A percentile compares a stretch with the other conserved stretches of the same genome.
phyloP scores from a whole-genome alignment of 2,113 vertebrate genomes.

The Paramisgurnus dabryanus region DNA sequence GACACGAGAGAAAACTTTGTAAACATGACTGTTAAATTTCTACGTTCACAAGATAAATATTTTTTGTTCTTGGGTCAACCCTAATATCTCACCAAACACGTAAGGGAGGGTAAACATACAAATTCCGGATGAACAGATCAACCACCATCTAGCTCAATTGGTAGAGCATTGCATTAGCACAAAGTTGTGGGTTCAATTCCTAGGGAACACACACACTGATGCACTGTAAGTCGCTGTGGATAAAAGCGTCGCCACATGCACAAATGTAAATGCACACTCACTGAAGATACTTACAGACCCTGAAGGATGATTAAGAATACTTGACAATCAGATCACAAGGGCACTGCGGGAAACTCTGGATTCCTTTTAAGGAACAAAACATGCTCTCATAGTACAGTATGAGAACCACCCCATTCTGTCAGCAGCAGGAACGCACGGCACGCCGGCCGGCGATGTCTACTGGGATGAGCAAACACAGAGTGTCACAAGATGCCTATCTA shows the following conservation, averaged over 20 bases:
- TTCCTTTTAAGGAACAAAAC: constrained; percentile 25
- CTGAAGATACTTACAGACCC: constrained; percentile 19
- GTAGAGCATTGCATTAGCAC: too few species aligned
- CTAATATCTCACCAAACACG: too few species aligned
- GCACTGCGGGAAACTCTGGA: constrained; percentile 6
- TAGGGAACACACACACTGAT: too few species aligned
- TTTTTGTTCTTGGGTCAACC: not conserved
- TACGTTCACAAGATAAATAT: too few species aligned
- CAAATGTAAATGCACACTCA: not conserved
- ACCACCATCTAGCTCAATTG: too few species aligned
- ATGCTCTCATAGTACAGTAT: constrained; percentile 18
- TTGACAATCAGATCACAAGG: constrained; percentile 32
- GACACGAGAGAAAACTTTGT: constrained; percentile 49
- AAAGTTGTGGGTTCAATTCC: too few species aligned
- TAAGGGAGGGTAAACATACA: not conserved
- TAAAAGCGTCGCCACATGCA: too few species aligned
- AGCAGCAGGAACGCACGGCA: constrained; percentile 23
- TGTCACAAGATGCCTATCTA: not conserved
- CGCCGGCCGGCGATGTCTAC: not conserved
- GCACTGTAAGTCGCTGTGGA: too few species aligned
- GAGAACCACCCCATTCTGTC: constrained; percentile 4
- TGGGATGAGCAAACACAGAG: not conserved
- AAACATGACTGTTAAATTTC: not conserved
- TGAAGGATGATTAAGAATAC: constrained; percentile 34
- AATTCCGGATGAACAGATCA: not conserved